Conservation (phyloP, 2,888 invertebrate species). For the Tineola bisselliella region DNA sequence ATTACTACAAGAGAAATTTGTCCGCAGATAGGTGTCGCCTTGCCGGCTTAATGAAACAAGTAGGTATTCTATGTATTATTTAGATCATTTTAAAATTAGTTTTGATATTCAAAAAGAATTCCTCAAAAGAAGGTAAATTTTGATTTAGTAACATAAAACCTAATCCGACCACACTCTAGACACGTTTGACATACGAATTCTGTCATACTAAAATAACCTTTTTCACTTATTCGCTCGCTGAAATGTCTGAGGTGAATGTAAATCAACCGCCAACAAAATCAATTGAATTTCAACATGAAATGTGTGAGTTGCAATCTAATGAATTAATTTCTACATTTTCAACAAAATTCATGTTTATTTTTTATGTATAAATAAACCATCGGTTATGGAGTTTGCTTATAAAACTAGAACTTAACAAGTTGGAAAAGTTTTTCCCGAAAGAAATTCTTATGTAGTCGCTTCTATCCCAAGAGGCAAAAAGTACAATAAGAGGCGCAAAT, state of each 20-base stretch:
- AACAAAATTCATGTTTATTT: no score
- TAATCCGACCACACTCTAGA: no score
- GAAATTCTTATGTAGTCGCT: background rate
- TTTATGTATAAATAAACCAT: no score
- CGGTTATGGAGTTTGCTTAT: background rate
- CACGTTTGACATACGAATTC: no score
- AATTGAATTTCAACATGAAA: constrained; percentile 23
- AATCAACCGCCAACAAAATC: constrained; percentile 21
- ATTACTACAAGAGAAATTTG: no score
- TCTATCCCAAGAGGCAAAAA: constrained; percentile 8
- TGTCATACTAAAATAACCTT: background rate
- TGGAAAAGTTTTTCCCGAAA: background rate
- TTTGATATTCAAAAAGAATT: no score
- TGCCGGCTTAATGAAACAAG: no score
- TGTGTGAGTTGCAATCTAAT: constrained; percentile 23
- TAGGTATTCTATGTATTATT: no score
- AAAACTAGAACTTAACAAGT: background rate
- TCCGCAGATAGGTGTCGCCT: no score
- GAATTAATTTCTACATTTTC: constrained; percentile 19
- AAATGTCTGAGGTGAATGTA: constrained; percentile 23
- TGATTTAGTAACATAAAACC: no score
- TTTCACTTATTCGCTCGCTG: constrained; percentile 16
- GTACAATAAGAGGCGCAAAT: constrained; percentile 5
- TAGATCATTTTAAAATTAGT: no score
- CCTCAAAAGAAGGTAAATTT: no score